Base-by-base conservation (phyloP, 2,888 invertebrate species). In the Phasia obesa region DNA sequence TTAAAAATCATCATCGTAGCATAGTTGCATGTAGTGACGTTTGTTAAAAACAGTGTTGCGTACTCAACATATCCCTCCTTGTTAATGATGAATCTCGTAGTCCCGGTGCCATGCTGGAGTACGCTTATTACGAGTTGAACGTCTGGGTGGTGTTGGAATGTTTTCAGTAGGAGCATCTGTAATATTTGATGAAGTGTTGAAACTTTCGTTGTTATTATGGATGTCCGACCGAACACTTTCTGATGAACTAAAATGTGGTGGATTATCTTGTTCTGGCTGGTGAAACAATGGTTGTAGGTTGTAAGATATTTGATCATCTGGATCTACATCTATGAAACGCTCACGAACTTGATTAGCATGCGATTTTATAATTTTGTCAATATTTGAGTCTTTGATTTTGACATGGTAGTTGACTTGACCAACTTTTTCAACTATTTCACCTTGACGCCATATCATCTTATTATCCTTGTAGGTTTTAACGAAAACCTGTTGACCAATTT, bases 101-200 rank as follows among this genome's bases (percentile, higher is more conserved):
- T 59, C 9, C 57, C 21, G 35, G 57, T 59, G 57, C 57, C 31
- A 59, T 17, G 57, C 35, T 59, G 57, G 57, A 59, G 55, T 55
- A 6, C 55, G 55, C 55, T n/a, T 55, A 17, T 55, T 55, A 2
- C 31, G 55, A 9, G 25, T 55, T 3, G 55, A 55, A 31, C 31
- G 27, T 17, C 55, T 21, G 1, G 13, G 6, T 17, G 35, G 57
- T 59, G 17, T 2, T 31, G 57, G 19, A 15, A 31, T 35, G 2
- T 2, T 1, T 35, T 35, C 21, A 59, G 1, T 59, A 13, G 57
- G 13, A 35, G 57, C 13, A 4, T 17, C 35, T 5, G 1, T 17
- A 59, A 5, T 21, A 17, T 15, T 1, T 21, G 35, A 38, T 35
- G 35, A 57, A 9, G 19, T 9, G 17, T 57, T 35, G 17, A 9